Evolutionary conservation across 1,140 invertebrate genomes (phyloP).

Genomic region (Hycleus phaleratus): DNA sequence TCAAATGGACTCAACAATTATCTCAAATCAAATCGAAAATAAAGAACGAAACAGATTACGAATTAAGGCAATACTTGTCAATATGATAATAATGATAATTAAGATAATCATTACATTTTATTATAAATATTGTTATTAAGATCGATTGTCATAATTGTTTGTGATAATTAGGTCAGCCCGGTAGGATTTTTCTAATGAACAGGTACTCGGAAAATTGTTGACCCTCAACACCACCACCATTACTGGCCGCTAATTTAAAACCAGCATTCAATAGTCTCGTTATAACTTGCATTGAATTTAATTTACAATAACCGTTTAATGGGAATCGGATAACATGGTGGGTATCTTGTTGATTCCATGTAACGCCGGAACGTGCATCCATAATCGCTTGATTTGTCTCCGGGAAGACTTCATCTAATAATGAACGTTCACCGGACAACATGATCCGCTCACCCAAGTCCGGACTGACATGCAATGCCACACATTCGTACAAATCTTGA

Average conservation of each 20-base stretch:
- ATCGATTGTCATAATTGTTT: slow-evolving; percentile 12
- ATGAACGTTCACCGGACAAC: slow-evolving; percentile 68
- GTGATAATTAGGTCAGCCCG: slow-evolving; percentile 33
- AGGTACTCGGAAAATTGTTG: slow-evolving; percentile 91
- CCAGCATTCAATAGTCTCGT: slow-evolving; percentile 77
- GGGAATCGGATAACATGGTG: slow-evolving; percentile 84
- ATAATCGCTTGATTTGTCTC: slow-evolving; percentile 79
- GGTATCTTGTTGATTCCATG: slow-evolving; percentile 78
- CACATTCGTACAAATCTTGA: slow-evolving; percentile 63
- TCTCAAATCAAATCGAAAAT: slow-evolving; percentile 10
- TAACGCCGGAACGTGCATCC: slow-evolving; percentile 69
- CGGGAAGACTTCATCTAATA: slow-evolving; percentile 79
- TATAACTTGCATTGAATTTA: slow-evolving; percentile 85
- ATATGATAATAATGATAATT: slow-evolving; percentile 2
- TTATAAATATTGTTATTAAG: slow-evolving; percentile 1
- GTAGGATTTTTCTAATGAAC: slow-evolving; percentile 59
- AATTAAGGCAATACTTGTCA: slow-evolving; percentile 9
- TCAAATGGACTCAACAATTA: background rate
- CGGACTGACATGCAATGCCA: slow-evolving; percentile 80
- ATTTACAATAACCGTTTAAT: slow-evolving; percentile 82
- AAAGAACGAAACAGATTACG: background rate
- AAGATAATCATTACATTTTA: no score
- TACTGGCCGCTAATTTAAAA: slow-evolving; percentile 75
- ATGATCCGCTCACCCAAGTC: slow-evolving; percentile 83
- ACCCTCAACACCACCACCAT: slow-evolving; percentile 81